A percentile compares a stretch with the other conserved stretches of the same genome.
These are phyloP conservation scores for Meandrina meandrites DNA, from an alignment of 92 coral and sea anemone genomes.

Conservation along the genomic window DNA sequence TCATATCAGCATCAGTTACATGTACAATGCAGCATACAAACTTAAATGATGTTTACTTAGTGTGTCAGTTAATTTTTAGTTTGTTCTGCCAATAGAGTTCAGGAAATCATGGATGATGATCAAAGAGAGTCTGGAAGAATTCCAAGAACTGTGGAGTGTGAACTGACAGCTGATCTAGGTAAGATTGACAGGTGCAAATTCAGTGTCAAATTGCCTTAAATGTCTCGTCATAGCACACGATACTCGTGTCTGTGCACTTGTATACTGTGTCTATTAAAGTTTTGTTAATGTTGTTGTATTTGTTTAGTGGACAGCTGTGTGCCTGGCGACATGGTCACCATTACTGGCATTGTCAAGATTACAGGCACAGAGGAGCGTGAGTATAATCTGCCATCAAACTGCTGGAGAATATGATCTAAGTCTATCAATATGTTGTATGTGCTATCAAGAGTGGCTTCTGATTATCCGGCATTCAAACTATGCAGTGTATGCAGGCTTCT, in stretches of 20 bases:
- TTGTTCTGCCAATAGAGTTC: constrained; percentile 56
- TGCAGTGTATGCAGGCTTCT: too few relatives aligned
- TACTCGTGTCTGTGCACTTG: too few relatives aligned
- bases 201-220: too few relatives aligned
- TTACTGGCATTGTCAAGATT: constrained; percentile 90
- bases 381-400: not conserved
- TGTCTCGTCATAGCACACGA: too few relatives aligned
- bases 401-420: too few relatives aligned
- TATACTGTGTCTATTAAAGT: too few relatives aligned
- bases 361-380: constrained; percentile 86
- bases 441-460: too few relatives aligned
- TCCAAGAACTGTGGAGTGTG: constrained; percentile 97
- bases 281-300: too few relatives aligned
- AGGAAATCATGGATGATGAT: constrained; percentile 97
- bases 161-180: constrained; percentile 95
- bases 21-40: too few relatives aligned
- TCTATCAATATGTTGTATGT: too few relatives aligned
- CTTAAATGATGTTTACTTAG: not conserved
- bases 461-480: not conserved
- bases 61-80: not conserved
- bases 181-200: not conserved
- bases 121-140: constrained; percentile 93
- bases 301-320: constrained; percentile 93
- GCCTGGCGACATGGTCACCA: constrained; percentile 95
- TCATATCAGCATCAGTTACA: too few relatives aligned